Percentiles rank a stretch among this genome's conserved stretches.
These are phyloP conservation scores for Eurytemora carolleeae DNA, from an alignment of 1,140 invertebrate species.

Conservation along the genomic window DNA sequence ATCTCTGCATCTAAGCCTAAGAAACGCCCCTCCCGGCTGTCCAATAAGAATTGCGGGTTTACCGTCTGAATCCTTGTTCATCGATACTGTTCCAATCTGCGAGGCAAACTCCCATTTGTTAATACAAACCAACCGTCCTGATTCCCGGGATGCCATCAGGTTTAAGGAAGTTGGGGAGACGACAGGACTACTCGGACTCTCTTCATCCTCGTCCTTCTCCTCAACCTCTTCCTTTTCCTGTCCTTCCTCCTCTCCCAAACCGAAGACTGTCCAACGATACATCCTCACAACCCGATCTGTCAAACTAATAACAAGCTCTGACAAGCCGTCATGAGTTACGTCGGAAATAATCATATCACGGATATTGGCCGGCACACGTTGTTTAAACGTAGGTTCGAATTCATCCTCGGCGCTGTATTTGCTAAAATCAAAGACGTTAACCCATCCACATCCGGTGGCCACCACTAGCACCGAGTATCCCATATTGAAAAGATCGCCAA, in stretches of 20 bases:
- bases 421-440: background rate
- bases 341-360: background rate
- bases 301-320: background rate
- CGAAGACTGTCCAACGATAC: background rate
- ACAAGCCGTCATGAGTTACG: background rate
- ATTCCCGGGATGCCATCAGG: too few species aligned
- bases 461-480: background rate
- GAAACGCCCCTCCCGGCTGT: background rate
- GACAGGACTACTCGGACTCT: too few species aligned
- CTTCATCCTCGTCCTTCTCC: too few species aligned
- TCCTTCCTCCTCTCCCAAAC: too few species aligned
- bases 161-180: too few species aligned
- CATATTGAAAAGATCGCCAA: background rate
- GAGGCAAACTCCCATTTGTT: background rate
- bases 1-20: background rate
- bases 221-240: too few species aligned
- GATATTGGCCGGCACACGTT: background rate
- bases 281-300: background rate
- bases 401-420: background rate
- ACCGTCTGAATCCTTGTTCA: background rate
- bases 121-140: background rate
- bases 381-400: background rate
- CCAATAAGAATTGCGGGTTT: background rate
- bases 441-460: background rate
- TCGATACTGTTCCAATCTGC: background rate